Base-by-base conservation (phyloP, 2,888 invertebrate genomes). In the Acleris cristana region DNA sequence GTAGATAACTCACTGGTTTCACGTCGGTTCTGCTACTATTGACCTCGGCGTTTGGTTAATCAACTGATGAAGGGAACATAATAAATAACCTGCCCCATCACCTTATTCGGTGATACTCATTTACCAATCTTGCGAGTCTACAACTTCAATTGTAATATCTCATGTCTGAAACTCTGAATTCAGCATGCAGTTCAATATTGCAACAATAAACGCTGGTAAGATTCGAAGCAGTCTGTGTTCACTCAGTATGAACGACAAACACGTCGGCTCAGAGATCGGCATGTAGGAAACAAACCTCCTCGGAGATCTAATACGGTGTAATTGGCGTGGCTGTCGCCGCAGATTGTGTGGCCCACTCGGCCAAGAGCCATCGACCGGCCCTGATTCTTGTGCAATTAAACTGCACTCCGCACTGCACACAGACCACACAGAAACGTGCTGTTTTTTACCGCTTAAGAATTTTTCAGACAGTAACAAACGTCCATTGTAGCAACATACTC, bases 301-400 rank as follows among this genome's bases (percentile, higher is more conserved):
- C 71, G 66, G 71, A 63, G 72, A 64, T 70, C 73, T 74, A 79
- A 78, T 79, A 72, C 74, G 70, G 73, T 76, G 77, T 75, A 79
- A 79, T 79, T 79, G 79, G 74, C 78, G 73, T 73, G 73, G 67
- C 71, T 55, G 70, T 67, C 59, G 72, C 70, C 68, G 69, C 71
- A 73, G 69, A 74, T 75, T 69, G 73, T 66, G 72, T 71, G 68
- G 72, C 63, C 72, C 75, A 71, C 70, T 74, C 65, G 59, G 65
- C 40, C 52, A 74, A 71, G 77, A 70, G 66, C 73, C 69, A 74
- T 73, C 73, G 67, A 67, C 63, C 65, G 58, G 61, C 16, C 48
- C 51, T 34, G 62, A 58, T 72, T 71, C 71, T 67, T 71, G 71
- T 70, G 71, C 71, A 74, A 73, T 74, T 76, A 75, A 70, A 65